These are phyloP conservation scores for Salvelinus namaycush DNA, from an alignment of 2,113 vertebrate genomes.

Conservation along the genomic window DNA sequence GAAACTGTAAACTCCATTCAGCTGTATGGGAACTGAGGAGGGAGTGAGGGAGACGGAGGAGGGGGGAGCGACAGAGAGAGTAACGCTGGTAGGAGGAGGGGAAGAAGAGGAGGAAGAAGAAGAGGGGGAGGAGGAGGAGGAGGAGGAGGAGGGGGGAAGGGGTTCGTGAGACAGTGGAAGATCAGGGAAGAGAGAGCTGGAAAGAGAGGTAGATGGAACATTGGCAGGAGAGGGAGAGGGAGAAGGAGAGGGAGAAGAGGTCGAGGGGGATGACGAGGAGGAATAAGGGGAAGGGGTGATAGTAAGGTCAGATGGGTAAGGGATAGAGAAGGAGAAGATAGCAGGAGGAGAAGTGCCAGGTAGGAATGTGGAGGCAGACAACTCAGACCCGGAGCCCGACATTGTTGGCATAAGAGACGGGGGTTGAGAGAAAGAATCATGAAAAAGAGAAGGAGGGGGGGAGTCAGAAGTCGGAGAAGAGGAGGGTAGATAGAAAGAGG, in stretches of 20 bases:
- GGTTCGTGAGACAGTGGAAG: constrained; percentile 2
- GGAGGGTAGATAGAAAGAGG: constrained; percentile 13
- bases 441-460: constrained; percentile 19
- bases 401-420: background rate
- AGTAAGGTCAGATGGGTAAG: background rate
- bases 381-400: background rate
- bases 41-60: constrained; percentile 50
- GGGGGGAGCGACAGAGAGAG: constrained; percentile 13
- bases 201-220: constrained; percentile 8
- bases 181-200: background rate
- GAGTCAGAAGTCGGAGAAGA: constrained; percentile 41
- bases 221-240: constrained; percentile 4
- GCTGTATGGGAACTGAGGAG: constrained; percentile 64
- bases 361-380: background rate
- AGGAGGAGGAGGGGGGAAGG: background rate
- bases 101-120: constrained; percentile 7
- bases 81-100: background rate
- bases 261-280: constrained; percentile 3
- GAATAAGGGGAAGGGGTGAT: constrained; percentile 5
- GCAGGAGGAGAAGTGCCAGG: constrained; percentile 6
- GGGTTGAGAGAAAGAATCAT: background rate
- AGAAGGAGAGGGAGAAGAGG: background rate
- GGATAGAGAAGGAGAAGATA: background rate
- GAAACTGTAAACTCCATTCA: constrained; percentile 72
- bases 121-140: constrained; percentile 11